A percentile compares a stretch with the other conserved stretches of the same genome.
phyloP scores from a whole-genome alignment of 2,113 vertebrate genomes.

The Vanacampus margaritifer region DNA sequence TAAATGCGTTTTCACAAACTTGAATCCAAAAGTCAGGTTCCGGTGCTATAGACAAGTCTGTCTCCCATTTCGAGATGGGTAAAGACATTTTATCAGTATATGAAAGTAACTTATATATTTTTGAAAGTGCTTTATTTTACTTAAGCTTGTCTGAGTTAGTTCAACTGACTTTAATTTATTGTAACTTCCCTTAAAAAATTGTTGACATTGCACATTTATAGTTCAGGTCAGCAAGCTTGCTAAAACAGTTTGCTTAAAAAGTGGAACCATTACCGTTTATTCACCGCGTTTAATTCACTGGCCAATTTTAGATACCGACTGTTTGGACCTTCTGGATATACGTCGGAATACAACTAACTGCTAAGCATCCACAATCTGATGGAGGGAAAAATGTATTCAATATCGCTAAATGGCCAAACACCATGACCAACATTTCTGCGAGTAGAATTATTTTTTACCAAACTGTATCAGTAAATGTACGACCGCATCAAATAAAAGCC shows the following conservation, averaged over 20 bases:
- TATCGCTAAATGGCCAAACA: not conserved
- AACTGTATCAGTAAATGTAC: not conserved
- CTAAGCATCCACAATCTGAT: not conserved
- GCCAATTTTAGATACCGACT: not conserved
- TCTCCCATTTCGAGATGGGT: too few relatives aligned
- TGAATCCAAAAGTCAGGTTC: too few relatives aligned
- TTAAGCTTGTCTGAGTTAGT: too few relatives aligned
- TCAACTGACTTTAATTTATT: too few relatives aligned
- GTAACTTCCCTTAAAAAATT: too few relatives aligned
- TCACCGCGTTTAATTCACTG: not conserved
- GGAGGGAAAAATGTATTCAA: not conserved
- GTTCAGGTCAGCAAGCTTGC: too few relatives aligned
- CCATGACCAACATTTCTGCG: not conserved
- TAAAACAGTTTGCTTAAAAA: not conserved
- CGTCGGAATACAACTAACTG: not conserved
- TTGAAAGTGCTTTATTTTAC: too few relatives aligned
- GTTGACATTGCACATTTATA: not conserved
- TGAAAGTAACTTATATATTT: too few relatives aligned
- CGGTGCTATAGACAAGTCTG: too few relatives aligned
- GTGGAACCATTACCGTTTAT: not conserved
- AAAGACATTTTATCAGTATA: too few relatives aligned
- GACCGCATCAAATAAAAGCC: not conserved
- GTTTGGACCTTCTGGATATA: not conserved
- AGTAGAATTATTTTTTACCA: not conserved
- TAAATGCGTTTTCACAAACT: too few relatives aligned